phyloP scores from a whole-genome alignment of 2,888 invertebrate genomes.

The Salticus scenicus region DNA sequence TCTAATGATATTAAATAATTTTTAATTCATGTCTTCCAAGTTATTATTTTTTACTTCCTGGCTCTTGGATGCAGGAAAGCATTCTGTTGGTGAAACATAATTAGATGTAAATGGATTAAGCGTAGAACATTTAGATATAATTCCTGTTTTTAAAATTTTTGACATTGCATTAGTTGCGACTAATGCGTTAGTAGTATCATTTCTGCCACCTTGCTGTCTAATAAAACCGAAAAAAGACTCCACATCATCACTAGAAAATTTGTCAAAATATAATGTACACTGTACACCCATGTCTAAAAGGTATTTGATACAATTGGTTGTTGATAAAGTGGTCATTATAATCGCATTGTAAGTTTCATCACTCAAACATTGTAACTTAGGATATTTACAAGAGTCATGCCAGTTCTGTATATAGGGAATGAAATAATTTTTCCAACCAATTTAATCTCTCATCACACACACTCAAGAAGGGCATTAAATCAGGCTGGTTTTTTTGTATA shows the following conservation, averaged over 20 bases:
- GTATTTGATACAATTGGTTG: background rate
- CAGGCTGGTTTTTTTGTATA: background rate
- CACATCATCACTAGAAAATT: background rate
- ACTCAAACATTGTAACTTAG: background rate
- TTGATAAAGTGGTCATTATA: background rate
- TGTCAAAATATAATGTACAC: background rate
- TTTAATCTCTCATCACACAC: background rate
- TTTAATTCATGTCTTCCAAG: background rate
- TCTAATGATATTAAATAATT: background rate
- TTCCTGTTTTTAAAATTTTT: background rate
- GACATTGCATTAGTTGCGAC: background rate
- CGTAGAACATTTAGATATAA: background rate
- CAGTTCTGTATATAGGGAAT: background rate
- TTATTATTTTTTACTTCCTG: no score
- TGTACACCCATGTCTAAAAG: background rate
- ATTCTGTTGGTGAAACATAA: background rate
- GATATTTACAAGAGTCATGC: background rate
- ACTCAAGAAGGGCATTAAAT: background rate
- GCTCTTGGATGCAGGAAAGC: no score
- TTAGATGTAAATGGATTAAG: background rate
- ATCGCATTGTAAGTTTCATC: background rate
- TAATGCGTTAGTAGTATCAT: constrained; percentile 5
- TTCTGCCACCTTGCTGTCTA: background rate
- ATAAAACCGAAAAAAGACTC: background rate
- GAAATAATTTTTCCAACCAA: constrained; percentile 10